Evolutionary conservation across 2,113 vertebrate species (phyloP), one percentile per base, ranked within the genome.

Genomic region (Malurus melanocephalus): DNA sequence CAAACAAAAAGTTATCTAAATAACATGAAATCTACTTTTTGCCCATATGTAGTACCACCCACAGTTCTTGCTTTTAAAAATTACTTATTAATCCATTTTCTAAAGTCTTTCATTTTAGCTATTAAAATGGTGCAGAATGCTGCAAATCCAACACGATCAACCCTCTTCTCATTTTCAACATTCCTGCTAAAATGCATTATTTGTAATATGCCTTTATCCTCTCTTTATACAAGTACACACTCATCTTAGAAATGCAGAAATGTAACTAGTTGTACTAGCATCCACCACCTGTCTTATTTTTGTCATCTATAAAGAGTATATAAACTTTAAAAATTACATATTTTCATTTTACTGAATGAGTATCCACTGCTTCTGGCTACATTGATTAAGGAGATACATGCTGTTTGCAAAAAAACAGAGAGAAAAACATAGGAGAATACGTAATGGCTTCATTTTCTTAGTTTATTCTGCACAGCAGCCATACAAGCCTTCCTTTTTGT

Each of bases 391-490:
- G 5, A 93, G 79, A 91, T 45, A 60, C 19, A 81, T 32, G 78
- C 57, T 94, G 75, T 48, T 80, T 92, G 59, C 7, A 88, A 71
- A 80, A 80, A 52, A 18, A 82, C 64, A 65, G 40, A 87, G 24
- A 90, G 30, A 94, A 92, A 56, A 88, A 79, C 51, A 88, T 8
- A 88, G 91, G 89, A 88, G 80, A 94, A 64, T 65, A 95, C 4
- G 20, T 45, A 95, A 94, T 76, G 55, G 93, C 75, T 95, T 85
- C n/a, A 96, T 94, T 97, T 96, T 96, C 84, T 93, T 92, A 97
- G 96, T 97, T 98, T 97, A 97, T 97, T 97, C 96, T 96, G 92
- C 46, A 38, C 88, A 85, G 82, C 88, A 96, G 93, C 83, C 84
- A 97, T 68, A 96, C 87, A 97, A 97, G 93, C 88, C 87, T 75